phyloP scores from a whole-genome alignment of 2,888 invertebrate genomes.

The Petrophora chlorosata region DNA sequence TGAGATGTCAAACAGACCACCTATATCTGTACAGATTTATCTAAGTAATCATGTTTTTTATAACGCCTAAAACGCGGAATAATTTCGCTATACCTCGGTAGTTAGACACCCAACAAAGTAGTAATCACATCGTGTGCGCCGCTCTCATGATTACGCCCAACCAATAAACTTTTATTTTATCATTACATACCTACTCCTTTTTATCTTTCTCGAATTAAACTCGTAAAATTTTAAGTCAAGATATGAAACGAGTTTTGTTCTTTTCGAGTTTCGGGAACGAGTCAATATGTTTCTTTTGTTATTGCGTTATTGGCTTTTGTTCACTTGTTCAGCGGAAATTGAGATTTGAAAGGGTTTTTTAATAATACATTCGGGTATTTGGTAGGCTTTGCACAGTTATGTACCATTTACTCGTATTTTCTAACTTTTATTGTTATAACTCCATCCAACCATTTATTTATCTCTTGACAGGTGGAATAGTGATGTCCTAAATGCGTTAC shows the following conservation, averaged over 20 bases:
- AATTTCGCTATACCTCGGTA: background rate
- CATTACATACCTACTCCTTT: conserved; percentile 40
- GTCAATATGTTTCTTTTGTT: conserved; percentile 12
- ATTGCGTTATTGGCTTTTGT: conserved; percentile 9
- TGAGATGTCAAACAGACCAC: no score
- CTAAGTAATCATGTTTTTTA: no score
- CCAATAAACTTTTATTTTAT: no score
- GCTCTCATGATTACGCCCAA: conserved; percentile 27
- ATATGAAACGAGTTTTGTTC: conserved; percentile 23
- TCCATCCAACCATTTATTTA: no score
- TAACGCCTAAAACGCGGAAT: no score
- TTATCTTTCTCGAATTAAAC: conserved; percentile 43
- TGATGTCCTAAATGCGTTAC: no score
- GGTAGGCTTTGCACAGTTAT: no score
- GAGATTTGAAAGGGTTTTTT: conserved; percentile 1
- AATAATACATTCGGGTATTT: conserved; percentile 1
- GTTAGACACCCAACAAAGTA: background rate
- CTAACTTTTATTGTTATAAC: no score
- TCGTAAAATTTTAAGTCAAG: conserved; percentile 34
- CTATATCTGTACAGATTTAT: no score
- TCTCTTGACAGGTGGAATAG: no score
- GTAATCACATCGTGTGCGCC: background rate
- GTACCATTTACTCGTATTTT: no score
- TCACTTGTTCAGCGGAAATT: conserved; percentile 8
- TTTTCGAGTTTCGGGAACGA: conserved; percentile 17